Evolutionary conservation across 2,113 vertebrate species (phyloP).

Genomic region (Epinephelus cyanopodus): DNA sequence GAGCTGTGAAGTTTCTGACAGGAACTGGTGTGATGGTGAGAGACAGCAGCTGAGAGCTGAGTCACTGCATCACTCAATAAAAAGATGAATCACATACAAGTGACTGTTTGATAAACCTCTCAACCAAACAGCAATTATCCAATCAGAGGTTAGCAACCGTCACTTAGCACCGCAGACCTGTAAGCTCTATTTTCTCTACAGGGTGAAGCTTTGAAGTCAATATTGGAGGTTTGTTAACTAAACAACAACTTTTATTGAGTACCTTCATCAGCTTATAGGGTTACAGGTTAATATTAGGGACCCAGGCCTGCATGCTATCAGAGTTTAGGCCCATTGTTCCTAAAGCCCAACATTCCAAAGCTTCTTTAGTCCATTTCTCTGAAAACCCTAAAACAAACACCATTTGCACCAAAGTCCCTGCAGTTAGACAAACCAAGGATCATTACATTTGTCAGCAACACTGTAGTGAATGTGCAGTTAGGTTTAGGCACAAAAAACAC

Average conservation of each 20-base stretch:
- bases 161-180: background rate
- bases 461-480: too few species aligned
- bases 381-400: too few species aligned
- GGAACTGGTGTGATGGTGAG: background rate
- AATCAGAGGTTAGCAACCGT: background rate
- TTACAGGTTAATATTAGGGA: background rate
- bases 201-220: background rate
- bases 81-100: slow-evolving; percentile 15
- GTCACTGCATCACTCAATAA: slow-evolving; percentile 18
- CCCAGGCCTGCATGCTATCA: too few species aligned
- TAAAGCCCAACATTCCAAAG: too few species aligned
- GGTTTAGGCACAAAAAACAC: too few species aligned
- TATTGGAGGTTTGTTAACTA: background rate
- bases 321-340: too few species aligned
- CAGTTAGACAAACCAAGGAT: too few species aligned
- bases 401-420: too few species aligned
- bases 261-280: background rate
- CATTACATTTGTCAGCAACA: too few species aligned
- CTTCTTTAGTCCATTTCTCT: too few species aligned
- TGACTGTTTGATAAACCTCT: background rate
- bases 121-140: background rate
- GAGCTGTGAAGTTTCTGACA: slow-evolving; percentile 16
- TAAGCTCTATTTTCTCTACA: background rate
- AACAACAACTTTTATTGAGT: background rate
- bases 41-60: background rate